phyloP scores from a whole-genome alignment of 2,113 vertebrate genomes.

The Coptodon rendalli region DNA sequence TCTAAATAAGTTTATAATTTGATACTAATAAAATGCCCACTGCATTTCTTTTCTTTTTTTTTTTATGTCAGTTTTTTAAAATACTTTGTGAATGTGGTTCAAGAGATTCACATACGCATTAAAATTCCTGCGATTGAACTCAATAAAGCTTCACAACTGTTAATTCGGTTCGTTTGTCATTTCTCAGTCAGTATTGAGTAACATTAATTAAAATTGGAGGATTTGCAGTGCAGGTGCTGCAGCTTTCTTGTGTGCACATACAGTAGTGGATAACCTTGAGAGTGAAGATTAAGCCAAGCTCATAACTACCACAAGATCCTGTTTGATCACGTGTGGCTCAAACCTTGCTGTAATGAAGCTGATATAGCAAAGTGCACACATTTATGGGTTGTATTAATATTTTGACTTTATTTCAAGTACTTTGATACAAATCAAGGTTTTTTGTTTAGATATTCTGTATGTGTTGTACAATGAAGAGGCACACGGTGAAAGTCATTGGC shows the following conservation, averaged over 20 bases:
- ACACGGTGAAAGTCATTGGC: not conserved
- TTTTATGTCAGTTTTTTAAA: not conserved
- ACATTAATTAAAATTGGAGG: not conserved
- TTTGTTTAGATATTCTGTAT: not conserved
- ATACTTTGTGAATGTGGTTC: not conserved
- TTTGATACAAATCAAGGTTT: not conserved
- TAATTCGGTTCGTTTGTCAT: not conserved
- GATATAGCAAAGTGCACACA: not conserved
- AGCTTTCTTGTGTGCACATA: not conserved
- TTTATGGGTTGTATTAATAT: not conserved
- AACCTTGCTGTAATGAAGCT: not conserved
- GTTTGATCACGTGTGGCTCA: not conserved
- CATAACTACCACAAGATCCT: not conserved
- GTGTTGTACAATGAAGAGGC: not conserved
- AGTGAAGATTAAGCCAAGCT: not conserved
- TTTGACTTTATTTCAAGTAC: not conserved
- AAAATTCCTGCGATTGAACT: not conserved
- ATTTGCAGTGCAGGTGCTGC: not conserved
- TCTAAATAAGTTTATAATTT: slow-evolving; percentile 12
- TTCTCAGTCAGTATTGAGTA: not conserved
- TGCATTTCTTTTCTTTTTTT: not conserved
- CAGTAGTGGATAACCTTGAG: not conserved
- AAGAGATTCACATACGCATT: not conserved
- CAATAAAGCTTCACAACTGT: slow-evolving; percentile 29
- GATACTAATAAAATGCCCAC: slow-evolving; percentile 29